phyloP scores from a whole-genome alignment of 2,888 invertebrate genomes.

The Clistopyga incitator region DNA sequence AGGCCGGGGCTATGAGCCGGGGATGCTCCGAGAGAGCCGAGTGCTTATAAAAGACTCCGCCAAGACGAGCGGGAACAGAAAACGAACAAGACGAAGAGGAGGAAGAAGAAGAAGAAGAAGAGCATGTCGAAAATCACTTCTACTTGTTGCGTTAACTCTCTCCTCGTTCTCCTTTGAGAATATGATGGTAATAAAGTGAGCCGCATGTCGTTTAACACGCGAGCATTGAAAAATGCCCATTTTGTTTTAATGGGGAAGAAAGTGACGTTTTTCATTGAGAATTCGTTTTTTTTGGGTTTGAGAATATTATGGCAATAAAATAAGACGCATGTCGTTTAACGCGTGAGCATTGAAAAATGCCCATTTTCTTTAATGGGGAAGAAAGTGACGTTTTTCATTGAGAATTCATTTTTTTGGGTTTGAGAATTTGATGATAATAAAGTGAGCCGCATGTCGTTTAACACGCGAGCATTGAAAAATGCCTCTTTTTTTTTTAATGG shows the following conservation, averaged over 20 bases:
- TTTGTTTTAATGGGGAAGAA: neutral
- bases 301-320: too few species aligned
- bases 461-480: too few species aligned
- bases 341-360: too few species aligned
- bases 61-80: conserved; percentile 37
- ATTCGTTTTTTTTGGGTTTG: too few species aligned
- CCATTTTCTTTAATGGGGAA: too few species aligned
- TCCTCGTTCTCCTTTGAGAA: conserved; percentile 7
- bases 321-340: too few species aligned
- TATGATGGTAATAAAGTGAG: neutral
- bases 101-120: neutral
- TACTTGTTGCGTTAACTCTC: conserved; percentile 71
- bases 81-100: conserved; percentile 28
- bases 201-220: neutral
- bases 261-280: too few species aligned
- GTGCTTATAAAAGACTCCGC: conserved; percentile 36
- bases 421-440: too few species aligned
- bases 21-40: conserved; percentile 6
- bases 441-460: too few species aligned
- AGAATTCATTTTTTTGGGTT: too few species aligned
- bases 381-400: too few species aligned
- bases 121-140: conserved; percentile 54
- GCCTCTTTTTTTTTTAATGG: too few species aligned
- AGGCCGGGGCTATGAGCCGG: conserved; percentile 36
- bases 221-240: neutral